These are phyloP conservation scores for Discoglossus pictus DNA, from an alignment of 2,797 vertebrate species.

Conservation along the genomic window DNA sequence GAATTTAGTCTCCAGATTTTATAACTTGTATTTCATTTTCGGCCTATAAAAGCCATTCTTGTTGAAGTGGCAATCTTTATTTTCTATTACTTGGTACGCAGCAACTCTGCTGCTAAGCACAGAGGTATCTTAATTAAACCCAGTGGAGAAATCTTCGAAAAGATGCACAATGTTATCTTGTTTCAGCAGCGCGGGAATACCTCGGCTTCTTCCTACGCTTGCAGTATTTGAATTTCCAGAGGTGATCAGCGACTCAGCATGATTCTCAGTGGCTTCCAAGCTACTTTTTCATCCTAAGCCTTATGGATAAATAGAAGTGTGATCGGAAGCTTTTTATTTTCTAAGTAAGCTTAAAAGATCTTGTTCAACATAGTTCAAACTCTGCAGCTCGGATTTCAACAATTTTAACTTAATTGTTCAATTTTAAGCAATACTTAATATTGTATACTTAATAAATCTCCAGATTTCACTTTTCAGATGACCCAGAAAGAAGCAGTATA, in stretches of 20 bases:
- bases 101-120: constrained; percentile 42
- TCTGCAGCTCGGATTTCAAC: no score
- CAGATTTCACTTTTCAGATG: no score
- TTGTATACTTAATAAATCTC: no score
- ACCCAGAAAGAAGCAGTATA: no score
- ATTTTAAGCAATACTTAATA: no score
- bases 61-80: constrained; percentile 44
- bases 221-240: constrained; percentile 49
- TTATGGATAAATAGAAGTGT: constrained; percentile 24
- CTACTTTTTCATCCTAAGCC: constrained; percentile 32
- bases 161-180: constrained; percentile 50
- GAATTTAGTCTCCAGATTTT: constrained; percentile 20
- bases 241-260: constrained; percentile 46
- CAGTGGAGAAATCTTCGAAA: constrained; percentile 44
- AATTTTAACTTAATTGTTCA: no score
- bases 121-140: constrained; percentile 50
- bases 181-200: constrained; percentile 45
- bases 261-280: constrained; percentile 30
- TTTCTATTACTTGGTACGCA: constrained; percentile 44
- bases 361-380: neutral
- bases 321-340: constrained; percentile 18
- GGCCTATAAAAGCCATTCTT: constrained; percentile 43
- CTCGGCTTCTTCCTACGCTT: constrained; percentile 31
- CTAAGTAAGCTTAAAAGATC: neutral
- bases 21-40: constrained; percentile 45